Evolutionary conservation across 2,888 invertebrate species (phyloP), one percentile per base, ranked within the genome.

Genomic region (Spisula solida): DNA sequence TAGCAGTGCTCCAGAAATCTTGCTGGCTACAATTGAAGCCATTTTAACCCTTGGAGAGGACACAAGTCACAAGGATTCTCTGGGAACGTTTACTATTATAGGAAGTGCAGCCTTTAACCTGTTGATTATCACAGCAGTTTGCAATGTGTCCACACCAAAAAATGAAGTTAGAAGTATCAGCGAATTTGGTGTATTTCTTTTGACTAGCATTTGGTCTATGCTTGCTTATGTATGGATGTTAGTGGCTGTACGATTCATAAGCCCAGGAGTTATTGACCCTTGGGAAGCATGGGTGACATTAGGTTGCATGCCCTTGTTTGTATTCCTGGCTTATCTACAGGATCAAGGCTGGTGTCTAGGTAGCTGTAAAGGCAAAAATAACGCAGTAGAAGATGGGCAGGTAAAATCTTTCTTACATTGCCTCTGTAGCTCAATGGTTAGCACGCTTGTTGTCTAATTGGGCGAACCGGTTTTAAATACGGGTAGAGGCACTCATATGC

Each of bases 141-240:
- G 96, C 90, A 94, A 96, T 34, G 87, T 95, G 47, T 94, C 94
- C 84, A 94, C 95, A 25, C 93, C 94, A 29, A 86, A 90, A n/a
- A 94, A 94, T 41, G 86, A 93, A 8, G 85, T 91, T 0, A 96
- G 96, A 89, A 88, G 78, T 31, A 95, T 96, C 60, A 93, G 94
- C 70, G 96, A 96, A 87, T 93, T 96, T 86, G 96, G 96, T 8
- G 96, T 96, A 78, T 96, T 96, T 89, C 51, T 94, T 18, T 88
- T 96, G 85, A 96, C 96, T 6, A 94, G 95, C 12, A 86, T 94
- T 25, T 96, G 96, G 95, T 96, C 95, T 14, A 93, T 96, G 85
- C 95, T 94, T 93, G 96, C 96, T n/a, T 96, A 96, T 92, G 85
- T 96, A 25, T 96, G 96, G 96, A 95, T 96, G 95, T 90, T 96